Base-by-base conservation (phyloP, 2,797 vertebrate species). In the Poecilia velifera region DNA sequence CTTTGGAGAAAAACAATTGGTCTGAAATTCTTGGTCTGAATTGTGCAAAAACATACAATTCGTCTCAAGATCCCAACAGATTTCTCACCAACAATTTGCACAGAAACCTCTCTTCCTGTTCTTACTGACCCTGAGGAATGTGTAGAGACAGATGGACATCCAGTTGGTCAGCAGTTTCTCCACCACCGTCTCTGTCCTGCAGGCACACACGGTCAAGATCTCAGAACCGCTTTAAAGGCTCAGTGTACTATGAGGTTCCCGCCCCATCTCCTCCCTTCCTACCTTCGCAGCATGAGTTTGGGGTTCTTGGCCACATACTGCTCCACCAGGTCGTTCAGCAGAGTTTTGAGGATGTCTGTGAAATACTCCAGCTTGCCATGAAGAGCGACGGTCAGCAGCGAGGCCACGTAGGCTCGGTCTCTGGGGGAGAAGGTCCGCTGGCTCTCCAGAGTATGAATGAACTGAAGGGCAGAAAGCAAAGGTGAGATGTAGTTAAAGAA, bases 231-330 rank as follows among this genome's bases (percentile, higher is more conserved):
- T 57, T 9, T 7, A 46, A 31, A 31, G 3, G 12, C 66, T 7
- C 3, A 0, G 25, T 10, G 25, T 20, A 3, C 6, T n/a, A 28
- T 12, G 5, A 1, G 18, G 1, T 2, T 12, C 14, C 28, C 2
- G 2, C 0, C 18, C 18, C 51, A 0, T 16, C 4, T 20, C 1
- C 10, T 1, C 8, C 5, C 9, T 43, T 36, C 87, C 82, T 85
- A 98, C 98, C 98, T 97, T 55, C 98, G 94, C 82, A 99, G 95
- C 98, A 99, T 99, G 86, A 99, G 95, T 91, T 99, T 99, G 72
- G 98, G 98, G 90, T 99, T 99, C 95, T 98, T 99, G 92, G 97
- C 98, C 84, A 99, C 98, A 0, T 98, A 99, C 87, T 99, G 98
- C 88, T 98, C 98, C 83, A 99, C 98, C 66, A 99, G 95, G 90